Percentiles rank a stretch among this genome's conserved stretches.
Conservation (phyloP, 2,888 invertebrate species). For the Cephalotes varians region DNA sequence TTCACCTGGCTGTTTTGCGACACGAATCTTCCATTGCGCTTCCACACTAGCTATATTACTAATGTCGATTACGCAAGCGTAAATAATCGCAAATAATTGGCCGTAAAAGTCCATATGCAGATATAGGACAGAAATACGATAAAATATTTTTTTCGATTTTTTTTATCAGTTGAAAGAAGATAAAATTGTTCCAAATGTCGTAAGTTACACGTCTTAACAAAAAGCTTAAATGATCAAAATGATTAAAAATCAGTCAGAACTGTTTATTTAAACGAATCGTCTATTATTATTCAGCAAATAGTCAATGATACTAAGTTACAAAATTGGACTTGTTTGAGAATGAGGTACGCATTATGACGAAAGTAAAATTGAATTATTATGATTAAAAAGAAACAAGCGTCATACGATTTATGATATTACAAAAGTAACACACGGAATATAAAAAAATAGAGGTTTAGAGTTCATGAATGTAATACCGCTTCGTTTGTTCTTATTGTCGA, state of each 20-base stretch:
- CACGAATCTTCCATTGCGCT: slow-evolving; percentile 71
- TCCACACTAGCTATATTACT: slow-evolving; percentile 51
- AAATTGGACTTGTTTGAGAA: not conserved
- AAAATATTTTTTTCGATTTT: not conserved
- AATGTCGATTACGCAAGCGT: slow-evolving; percentile 67
- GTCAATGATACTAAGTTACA: not conserved
- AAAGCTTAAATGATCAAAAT: not conserved
- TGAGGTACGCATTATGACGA: not conserved
- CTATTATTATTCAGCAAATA: not conserved
- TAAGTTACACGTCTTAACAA: not conserved
- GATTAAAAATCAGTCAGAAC: not conserved
- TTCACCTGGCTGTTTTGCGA: slow-evolving; percentile 77
- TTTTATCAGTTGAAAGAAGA: not conserved
- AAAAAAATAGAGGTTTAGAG: not conserved
- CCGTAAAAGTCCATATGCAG: slow-evolving; percentile 20
- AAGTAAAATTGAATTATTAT: not conserved
- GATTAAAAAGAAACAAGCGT: not conserved
- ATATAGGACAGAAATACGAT: slow-evolving; percentile 42
- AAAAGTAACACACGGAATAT: not conserved
- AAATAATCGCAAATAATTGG: slow-evolving; percentile 16
- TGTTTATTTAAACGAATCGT: not conserved
- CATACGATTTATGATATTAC: not conserved
- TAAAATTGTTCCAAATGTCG: slow-evolving; percentile 29
- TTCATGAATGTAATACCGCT: not conserved
- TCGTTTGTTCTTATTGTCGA: not conserved